Evolutionary conservation across 64 coral and sea anemone species (phyloP).

Genomic region (Montipora efflorescens): DNA sequence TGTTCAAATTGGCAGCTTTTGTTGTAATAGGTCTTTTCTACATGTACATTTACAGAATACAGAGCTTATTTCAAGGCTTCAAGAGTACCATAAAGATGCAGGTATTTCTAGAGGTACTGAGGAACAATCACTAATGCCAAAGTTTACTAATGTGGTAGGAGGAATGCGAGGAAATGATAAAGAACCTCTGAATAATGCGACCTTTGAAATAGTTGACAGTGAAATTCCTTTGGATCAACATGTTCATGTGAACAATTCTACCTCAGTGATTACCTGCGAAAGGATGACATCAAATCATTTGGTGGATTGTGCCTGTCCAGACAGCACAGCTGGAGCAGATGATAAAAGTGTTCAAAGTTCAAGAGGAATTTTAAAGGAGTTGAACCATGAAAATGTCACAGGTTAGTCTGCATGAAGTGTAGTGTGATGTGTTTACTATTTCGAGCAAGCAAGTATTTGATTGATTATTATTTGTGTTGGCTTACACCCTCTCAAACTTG

Average conservation of each 20-base stretch:
- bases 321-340: background rate
- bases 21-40: background rate
- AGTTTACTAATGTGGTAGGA: background rate
- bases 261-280: background rate
- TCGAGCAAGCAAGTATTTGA: no score
- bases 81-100: background rate
- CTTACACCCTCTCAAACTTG: no score
- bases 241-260: background rate
- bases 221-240: constrained; percentile 28
- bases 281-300: background rate
- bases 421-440: background rate
- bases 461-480: no score
- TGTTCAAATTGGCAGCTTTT: no score
- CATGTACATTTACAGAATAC: constrained; percentile 36
- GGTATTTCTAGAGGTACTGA: background rate
- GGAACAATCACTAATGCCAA: background rate
- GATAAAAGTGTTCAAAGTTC: background rate
- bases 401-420: background rate
- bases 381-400: background rate
- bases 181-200: background rate
- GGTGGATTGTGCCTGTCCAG: background rate
- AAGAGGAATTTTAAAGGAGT: background rate
- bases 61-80: constrained; percentile 59
- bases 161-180: background rate
- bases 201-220: constrained; percentile 38